phyloP scores from a whole-genome alignment of 2,888 invertebrate species.

The Elysia crispata region DNA sequence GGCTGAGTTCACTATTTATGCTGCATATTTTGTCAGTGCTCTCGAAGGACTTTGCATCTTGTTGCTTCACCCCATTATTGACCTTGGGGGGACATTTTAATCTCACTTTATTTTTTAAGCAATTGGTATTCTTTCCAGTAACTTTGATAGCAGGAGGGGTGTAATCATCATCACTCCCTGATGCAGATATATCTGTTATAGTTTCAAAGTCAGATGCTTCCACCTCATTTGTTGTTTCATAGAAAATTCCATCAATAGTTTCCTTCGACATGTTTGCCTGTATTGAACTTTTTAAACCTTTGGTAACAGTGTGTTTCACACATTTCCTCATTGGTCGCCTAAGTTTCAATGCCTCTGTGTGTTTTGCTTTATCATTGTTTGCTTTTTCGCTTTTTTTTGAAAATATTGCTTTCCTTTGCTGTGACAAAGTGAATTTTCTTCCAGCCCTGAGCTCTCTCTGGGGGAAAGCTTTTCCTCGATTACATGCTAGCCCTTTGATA shows the following conservation, averaged over 20 bases:
- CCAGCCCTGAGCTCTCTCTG: too few species aligned
- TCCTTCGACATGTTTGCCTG: too few species aligned
- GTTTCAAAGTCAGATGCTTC: background rate
- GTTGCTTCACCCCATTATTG: background rate
- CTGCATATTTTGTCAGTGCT: too few species aligned
- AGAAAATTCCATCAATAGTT: too few species aligned
- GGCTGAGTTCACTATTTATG: background rate
- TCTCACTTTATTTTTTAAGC: background rate
- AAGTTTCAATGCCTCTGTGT: too few species aligned
- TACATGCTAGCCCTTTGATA: background rate
- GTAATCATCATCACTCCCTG: conserved; percentile 39
- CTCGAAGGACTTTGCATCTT: background rate
- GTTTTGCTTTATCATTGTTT: too few species aligned
- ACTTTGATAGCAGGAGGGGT: conserved; percentile 21
- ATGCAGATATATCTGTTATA: conserved; percentile 22
- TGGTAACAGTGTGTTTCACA: too few species aligned
- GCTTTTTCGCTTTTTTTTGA: too few species aligned
- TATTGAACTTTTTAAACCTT: too few species aligned
- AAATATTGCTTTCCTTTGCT: too few species aligned
- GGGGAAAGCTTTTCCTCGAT: background rate
- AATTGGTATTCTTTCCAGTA: background rate
- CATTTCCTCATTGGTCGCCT: too few species aligned
- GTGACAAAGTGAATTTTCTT: background rate
- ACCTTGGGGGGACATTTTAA: background rate
- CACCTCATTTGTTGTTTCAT: too few species aligned